These are phyloP conservation scores for Diuraphis noxia DNA, from an alignment of 1,140 invertebrate genomes.

Conservation along the genomic window DNA sequence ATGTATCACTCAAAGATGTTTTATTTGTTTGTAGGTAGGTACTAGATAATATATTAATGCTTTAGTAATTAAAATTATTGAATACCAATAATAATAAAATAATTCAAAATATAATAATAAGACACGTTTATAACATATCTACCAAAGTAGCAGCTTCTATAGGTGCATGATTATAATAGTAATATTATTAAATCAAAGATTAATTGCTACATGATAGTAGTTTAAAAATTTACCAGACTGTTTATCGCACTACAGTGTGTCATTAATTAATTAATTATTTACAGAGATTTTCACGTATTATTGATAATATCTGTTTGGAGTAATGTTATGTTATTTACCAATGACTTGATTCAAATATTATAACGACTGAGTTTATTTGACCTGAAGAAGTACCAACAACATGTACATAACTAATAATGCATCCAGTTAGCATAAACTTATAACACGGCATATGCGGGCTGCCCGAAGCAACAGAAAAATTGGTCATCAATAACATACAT, in stretches of 20 bases:
- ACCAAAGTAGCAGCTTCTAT: neutral
- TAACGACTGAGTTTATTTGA: neutral
- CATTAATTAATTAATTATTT: neutral
- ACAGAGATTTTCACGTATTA: neutral
- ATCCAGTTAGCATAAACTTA: neutral
- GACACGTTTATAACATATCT: neutral
- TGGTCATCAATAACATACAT: neutral
- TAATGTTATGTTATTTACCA: neutral
- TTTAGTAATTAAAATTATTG: neutral
- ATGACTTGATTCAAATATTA: neutral
- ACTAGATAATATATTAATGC: neutral
- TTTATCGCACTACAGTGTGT: neutral
- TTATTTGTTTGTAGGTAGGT: neutral
- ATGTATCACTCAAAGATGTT: neutral
- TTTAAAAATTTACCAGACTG: neutral
- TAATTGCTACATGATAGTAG: neutral
- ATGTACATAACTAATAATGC: neutral
- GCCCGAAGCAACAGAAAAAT: neutral
- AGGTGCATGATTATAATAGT: neutral
- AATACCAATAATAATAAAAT: neutral
- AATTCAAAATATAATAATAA: neutral
- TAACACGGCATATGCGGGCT: neutral
- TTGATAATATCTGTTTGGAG: neutral
- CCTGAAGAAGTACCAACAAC: neutral
- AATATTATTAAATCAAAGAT: constrained; percentile 1